Evolutionary conservation across 2,888 invertebrate species (phyloP).

Genomic region (Sepioteuthis lessoniana): DNA sequence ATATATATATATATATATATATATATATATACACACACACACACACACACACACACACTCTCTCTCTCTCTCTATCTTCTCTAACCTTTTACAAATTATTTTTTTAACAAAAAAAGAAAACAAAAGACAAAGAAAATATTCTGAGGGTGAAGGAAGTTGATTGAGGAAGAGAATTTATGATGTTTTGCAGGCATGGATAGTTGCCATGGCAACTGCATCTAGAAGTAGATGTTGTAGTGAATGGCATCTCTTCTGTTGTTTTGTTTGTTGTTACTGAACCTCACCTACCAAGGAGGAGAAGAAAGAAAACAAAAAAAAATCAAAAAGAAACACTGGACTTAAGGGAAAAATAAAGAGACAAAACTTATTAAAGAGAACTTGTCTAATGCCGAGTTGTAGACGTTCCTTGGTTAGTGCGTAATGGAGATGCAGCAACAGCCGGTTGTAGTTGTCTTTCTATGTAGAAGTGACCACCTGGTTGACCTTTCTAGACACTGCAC

Average conservation of each 20-base stretch:
- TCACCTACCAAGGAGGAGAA: not conserved
- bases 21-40: not conserved
- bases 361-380: not conserved
- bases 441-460: not conserved
- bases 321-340: not conserved
- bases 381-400: not conserved
- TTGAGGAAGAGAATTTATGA: not conserved
- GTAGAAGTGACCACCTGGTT: not conserved
- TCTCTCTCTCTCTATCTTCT: not conserved
- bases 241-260: not conserved
- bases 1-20: constrained; percentile 14
- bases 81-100: not conserved
- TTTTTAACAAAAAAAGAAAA: not conserved
- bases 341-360: not conserved
- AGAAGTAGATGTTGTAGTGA: not conserved
- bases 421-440: not conserved
- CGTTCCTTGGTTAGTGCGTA: not conserved
- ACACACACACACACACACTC: not conserved
- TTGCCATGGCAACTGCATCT: not conserved
- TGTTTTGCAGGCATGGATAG: not conserved
- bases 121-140: not conserved
- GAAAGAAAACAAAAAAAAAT: not conserved
- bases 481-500: not conserved
- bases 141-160: not conserved
- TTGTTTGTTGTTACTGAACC: constrained; percentile 1